phyloP scores from a whole-genome alignment of 2,888 invertebrate genomes.

The Apoda limacodes region DNA sequence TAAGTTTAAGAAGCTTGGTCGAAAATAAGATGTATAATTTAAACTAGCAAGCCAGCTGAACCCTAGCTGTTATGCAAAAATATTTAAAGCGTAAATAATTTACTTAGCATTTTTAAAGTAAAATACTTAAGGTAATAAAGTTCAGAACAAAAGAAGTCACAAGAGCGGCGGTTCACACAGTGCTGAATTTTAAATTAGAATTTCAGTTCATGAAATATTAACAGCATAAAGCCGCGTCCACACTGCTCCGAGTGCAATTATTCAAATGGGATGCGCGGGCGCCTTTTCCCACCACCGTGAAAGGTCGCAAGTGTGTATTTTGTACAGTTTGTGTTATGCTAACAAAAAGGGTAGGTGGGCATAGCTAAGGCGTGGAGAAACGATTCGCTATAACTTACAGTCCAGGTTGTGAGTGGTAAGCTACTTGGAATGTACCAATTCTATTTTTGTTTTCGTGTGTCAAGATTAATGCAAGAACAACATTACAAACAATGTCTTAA shows the following conservation, averaged over 20 bases:
- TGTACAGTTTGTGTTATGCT: constrained; percentile 39
- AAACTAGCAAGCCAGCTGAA: too few species aligned
- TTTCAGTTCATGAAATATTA: constrained; percentile 57
- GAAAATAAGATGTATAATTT: too few species aligned
- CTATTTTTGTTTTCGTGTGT: not conserved
- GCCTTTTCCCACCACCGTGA: constrained; percentile 28
- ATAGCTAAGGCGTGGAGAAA: too few species aligned
- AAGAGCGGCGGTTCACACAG: constrained; percentile 21
- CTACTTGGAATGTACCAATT: too few species aligned
- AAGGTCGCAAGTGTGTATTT: constrained; percentile 41
- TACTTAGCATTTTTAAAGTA: too few species aligned
- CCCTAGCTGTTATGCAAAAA: too few species aligned
- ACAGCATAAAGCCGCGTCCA: constrained; percentile 36
- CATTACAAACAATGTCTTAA: constrained; percentile 1
- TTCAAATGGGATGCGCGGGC: constrained; percentile 46
- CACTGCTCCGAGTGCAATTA: constrained; percentile 31
- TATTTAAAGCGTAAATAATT: too few species aligned
- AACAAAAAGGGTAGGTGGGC: too few species aligned
- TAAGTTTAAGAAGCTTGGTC: too few species aligned
- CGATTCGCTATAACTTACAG: too few species aligned
- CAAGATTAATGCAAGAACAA: not conserved
- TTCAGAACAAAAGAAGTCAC: constrained; percentile 17
- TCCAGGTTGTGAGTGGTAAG: too few species aligned
- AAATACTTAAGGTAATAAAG: too few species aligned
- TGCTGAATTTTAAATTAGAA: constrained; percentile 45